These are phyloP conservation scores for Clusia tigrina DNA, from an alignment of 2,888 invertebrate species.

Conservation along the genomic window DNA sequence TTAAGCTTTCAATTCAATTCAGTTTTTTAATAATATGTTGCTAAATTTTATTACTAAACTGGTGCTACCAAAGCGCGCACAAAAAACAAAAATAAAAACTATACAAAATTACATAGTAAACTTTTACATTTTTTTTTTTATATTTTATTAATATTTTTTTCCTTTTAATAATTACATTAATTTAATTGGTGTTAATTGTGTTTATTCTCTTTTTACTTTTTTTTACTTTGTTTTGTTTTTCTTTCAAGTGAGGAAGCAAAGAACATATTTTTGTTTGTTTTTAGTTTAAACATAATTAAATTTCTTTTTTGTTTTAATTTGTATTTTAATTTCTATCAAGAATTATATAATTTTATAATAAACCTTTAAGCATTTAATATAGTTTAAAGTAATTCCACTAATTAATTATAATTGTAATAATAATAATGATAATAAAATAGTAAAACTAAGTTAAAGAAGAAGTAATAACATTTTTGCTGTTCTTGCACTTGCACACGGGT, in stretches of 20 bases:
- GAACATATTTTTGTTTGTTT: not conserved
- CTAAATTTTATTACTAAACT: not conserved
- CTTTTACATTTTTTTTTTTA: not conserved
- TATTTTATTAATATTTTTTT: not conserved
- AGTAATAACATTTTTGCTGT: conserved; percentile 9
- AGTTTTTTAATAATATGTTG: not conserved
- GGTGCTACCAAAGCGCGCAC: not conserved
- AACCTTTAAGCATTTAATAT: not conserved
- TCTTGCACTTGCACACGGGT: conserved; percentile 6
- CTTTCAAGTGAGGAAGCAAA: conserved; percentile 4
- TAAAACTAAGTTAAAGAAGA: not conserved
- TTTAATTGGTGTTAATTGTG: not conserved
- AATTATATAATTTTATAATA: not conserved
- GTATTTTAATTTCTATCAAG: not conserved
- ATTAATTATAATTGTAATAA: conserved; percentile 8
- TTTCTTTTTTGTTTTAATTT: not conserved
- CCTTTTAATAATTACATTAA: not conserved
- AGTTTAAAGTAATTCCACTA: not conserved
- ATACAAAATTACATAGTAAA: not conserved
- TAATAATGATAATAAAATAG: not conserved
- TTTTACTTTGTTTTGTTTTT: not conserved
- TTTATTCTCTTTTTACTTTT: not conserved
- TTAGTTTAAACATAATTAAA: too few relatives aligned
- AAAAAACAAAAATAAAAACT: not conserved
- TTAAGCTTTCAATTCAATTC: not conserved